Evolutionary conservation across 37 sponge, comb jelly and placozoan genomes (phyloP).

Genomic region (Bolinopsis microptera): DNA sequence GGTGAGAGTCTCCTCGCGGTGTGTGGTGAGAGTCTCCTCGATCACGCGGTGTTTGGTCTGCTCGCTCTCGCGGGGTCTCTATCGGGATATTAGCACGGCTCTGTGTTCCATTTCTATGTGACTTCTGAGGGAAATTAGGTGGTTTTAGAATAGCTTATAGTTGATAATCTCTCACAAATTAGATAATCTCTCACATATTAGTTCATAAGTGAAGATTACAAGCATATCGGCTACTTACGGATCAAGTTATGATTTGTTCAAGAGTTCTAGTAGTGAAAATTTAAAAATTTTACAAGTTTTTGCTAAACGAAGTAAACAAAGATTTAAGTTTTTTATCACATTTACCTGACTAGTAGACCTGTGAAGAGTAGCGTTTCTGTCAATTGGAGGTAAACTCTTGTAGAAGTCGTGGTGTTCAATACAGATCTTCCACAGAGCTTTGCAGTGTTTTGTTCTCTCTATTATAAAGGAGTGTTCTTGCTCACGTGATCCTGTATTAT

Average conservation of each 20-base stretch:
- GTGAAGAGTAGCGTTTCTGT: not conserved
- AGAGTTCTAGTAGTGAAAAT: too few relatives aligned
- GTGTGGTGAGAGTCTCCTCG: not conserved
- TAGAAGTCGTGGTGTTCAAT: slow-evolving; percentile 54
- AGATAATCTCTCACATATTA: too few relatives aligned
- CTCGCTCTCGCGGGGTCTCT: not conserved
- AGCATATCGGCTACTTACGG: too few relatives aligned
- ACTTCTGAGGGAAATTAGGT: not conserved
- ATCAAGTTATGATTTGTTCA: too few relatives aligned
- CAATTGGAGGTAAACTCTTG: slow-evolving; percentile 30
- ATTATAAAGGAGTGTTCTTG: slow-evolving; percentile 49
- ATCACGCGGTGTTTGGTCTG: too few relatives aligned
- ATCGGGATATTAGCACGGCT: not conserved
- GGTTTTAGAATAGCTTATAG: too few relatives aligned
- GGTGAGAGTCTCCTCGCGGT: not conserved
- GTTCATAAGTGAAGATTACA: too few relatives aligned
- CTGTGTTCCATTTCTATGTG: not conserved
- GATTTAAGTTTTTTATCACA: too few relatives aligned
- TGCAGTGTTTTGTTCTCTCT: slow-evolving; percentile 15
- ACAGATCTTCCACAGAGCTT: slow-evolving; percentile 33
- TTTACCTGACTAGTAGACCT: slow-evolving; percentile 50
- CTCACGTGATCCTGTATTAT: not conserved
- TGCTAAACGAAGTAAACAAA: too few relatives aligned
- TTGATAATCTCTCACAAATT: too few relatives aligned
- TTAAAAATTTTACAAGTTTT: too few relatives aligned